Evolutionary conservation across 2,113 vertebrate genomes (phyloP).

Genomic region (Etheostoma spectabile): DNA sequence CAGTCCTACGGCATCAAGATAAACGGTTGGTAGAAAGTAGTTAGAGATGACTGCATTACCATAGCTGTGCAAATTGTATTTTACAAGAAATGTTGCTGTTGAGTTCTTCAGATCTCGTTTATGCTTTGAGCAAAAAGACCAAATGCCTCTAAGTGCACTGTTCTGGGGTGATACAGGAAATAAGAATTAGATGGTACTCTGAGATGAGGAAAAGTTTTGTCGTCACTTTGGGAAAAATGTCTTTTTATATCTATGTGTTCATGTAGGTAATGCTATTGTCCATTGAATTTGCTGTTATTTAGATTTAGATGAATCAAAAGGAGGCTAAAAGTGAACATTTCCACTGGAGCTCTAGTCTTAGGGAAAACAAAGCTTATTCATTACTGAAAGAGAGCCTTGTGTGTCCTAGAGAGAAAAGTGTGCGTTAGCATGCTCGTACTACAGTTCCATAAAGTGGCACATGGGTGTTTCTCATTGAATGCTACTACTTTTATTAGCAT

Average conservation of each 20-base stretch:
- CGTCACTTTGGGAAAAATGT: conserved; percentile 16
- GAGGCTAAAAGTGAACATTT: conserved; percentile 70
- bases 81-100: conserved; percentile 28
- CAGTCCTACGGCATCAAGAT: conserved; percentile 19
- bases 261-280: conserved; percentile 57
- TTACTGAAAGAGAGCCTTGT: conserved; percentile 64
- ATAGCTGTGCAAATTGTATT: neutral
- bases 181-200: neutral
- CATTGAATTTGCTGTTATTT: conserved; percentile 69
- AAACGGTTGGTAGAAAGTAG: conserved; percentile 22
- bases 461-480: conserved; percentile 52
- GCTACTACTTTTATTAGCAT: conserved; percentile 46
- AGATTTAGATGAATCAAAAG: conserved; percentile 60
- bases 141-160: neutral
- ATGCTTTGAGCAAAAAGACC: conserved; percentile 28
- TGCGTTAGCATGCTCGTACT: conserved; percentile 66
- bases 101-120: conserved; percentile 29
- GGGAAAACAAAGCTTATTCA: conserved; percentile 75
- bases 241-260: conserved; percentile 34
- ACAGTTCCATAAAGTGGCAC: conserved; percentile 62
- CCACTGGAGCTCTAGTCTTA: conserved; percentile 41
- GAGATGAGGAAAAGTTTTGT: conserved; percentile 10
- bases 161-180: neutral
- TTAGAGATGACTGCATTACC: conserved; percentile 3
- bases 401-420: conserved; percentile 56